These are phyloP conservation scores for Microdon myrmicae DNA, from an alignment of 2,888 invertebrate species.

Conservation along the genomic window DNA sequence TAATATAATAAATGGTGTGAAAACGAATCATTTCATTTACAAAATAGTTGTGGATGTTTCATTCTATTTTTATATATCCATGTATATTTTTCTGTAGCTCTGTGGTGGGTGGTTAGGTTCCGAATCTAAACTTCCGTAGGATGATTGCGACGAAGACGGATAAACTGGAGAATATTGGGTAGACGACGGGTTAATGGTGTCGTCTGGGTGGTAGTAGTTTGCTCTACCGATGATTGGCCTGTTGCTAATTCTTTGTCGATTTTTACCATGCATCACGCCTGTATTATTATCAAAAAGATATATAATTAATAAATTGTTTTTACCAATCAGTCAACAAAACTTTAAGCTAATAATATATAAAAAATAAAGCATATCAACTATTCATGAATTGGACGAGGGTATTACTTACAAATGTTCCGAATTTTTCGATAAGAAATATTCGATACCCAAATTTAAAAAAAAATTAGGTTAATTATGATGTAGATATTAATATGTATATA, in stretches of 20 bases:
- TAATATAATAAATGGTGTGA: too few species aligned
- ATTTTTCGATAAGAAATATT: too few species aligned
- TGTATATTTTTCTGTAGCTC: conserved; percentile 18
- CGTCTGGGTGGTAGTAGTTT: conserved; percentile 55
- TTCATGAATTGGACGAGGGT: too few species aligned
- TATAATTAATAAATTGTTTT: conserved; percentile 7
- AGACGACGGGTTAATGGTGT: conserved; percentile 57
- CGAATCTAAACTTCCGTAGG: conserved; percentile 60
- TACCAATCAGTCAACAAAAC: too few species aligned
- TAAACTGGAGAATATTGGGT: conserved; percentile 57
- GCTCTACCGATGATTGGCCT: conserved; percentile 48
- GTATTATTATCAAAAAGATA: conserved; percentile 7
- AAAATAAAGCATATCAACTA: too few species aligned
- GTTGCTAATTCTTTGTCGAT: conserved; percentile 54
- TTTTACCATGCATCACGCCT: conserved; percentile 71
- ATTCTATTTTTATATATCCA: conserved; percentile 6
- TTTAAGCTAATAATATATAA: too few species aligned
- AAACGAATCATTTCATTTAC: not conserved
- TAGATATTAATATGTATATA: too few species aligned
- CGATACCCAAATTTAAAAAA: conserved; percentile 2
- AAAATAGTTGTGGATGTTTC: not conserved
- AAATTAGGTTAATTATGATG: not conserved
- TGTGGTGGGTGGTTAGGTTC: conserved; percentile 38
- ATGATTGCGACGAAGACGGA: conserved; percentile 56
- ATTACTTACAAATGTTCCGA: too few species aligned